Conservation (phyloP, 1,140 invertebrate species). For the Drosophila dunni region DNA sequence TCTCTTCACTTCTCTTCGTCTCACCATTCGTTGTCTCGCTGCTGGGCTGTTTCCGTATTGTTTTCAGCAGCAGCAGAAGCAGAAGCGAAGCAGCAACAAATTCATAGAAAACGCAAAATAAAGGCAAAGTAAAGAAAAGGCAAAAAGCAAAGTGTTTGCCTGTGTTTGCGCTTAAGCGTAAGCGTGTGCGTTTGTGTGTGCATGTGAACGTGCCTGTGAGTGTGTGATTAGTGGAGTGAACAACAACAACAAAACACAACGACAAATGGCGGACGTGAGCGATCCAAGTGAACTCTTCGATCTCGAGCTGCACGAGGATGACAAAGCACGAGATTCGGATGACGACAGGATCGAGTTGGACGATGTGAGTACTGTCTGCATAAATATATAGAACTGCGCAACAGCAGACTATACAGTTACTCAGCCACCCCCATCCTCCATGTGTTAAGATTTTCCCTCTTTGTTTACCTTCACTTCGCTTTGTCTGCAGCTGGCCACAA, state of each 20-base stretch:
- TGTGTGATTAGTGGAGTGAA: conserved; percentile 31
- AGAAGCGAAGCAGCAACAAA: conserved; percentile 52
- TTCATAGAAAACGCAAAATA: conserved; percentile 40
- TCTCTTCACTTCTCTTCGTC: conserved; percentile 10
- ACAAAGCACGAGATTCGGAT: conserved; percentile 91
- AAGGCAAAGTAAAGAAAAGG: conserved; percentile 19
- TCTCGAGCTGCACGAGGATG: conserved; percentile 92
- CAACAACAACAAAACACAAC: conserved; percentile 45
- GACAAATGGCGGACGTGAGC: conserved; percentile 88
- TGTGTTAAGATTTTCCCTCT: conserved; percentile 37
- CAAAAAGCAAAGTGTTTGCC: conserved; percentile 49
- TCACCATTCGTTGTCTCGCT: conserved; percentile 14
- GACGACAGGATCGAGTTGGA: conserved; percentile 94
- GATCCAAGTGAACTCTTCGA: conserved; percentile 90
- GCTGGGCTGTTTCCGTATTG: conserved; percentile 60
- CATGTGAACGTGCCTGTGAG: conserved; percentile 15
- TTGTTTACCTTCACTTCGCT: conserved; percentile 47
- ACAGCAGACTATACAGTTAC: conserved; percentile 11
- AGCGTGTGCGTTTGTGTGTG: conserved; percentile 25
- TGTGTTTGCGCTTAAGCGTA: conserved; percentile 45
- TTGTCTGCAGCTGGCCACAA: conserved; percentile 35
- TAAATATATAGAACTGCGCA: conserved; percentile 60
- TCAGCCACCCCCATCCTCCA: not conserved
- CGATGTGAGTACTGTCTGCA: conserved; percentile 87
- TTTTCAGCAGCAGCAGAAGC: conserved; percentile 35